Evolutionary conservation across 2,888 invertebrate genomes (phyloP).

Genomic region (Panopea generosa): DNA sequence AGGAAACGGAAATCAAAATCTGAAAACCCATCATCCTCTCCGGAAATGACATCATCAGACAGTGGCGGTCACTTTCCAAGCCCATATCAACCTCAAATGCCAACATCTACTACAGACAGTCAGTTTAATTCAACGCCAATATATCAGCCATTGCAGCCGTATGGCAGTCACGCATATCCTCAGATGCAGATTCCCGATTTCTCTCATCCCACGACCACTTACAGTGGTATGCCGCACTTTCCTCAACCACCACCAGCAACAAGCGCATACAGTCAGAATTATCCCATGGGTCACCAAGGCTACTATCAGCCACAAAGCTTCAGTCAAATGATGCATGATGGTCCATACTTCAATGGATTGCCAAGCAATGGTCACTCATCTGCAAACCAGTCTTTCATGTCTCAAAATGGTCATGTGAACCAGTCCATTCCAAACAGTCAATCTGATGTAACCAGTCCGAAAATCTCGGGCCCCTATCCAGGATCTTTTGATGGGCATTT

Average conservation of each 20-base stretch:
- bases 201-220: slow-evolving; percentile 9
- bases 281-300: slow-evolving; percentile 2
- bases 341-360: background rate
- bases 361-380: background rate
- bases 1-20: slow-evolving; percentile 50
- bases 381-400: background rate
- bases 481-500: background rate
- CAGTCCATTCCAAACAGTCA: background rate
- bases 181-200: background rate
- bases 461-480: background rate
- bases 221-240: slow-evolving; percentile 16
- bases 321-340: slow-evolving; percentile 31
- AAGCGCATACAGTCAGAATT: no score
- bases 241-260: slow-evolving; percentile 16
- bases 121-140: background rate
- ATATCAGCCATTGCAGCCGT: slow-evolving; percentile 15
- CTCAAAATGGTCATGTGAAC: background rate
- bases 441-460: background rate
- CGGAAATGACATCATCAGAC: background rate
- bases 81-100: background rate
- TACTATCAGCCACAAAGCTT: slow-evolving; percentile 21
- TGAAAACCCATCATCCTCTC: slow-evolving; percentile 12
- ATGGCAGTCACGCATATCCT: background rate
- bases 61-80: background rate
- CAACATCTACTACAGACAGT: background rate